These are phyloP conservation scores for Mastacembelus armatus DNA, from an alignment of 2,797 vertebrate species.

Conservation along the genomic window DNA sequence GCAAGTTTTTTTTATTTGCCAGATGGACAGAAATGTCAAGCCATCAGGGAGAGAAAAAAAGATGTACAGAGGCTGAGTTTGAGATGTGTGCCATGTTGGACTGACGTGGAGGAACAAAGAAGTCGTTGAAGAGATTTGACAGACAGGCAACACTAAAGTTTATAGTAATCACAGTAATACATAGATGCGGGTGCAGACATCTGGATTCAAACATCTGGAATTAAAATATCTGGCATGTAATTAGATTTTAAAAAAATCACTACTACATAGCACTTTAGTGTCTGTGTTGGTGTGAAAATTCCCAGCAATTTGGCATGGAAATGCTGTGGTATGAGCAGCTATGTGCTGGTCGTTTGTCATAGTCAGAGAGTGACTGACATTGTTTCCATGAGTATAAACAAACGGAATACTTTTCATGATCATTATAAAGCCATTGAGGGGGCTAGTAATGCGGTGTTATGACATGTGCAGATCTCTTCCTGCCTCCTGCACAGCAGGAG, in stretches of 20 bases:
- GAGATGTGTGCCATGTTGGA: constrained; percentile 53
- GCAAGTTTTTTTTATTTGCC: constrained; percentile 58
- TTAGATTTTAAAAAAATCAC: constrained; percentile 13
- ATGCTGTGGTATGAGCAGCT: neutral
- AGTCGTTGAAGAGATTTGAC: constrained; percentile 10
- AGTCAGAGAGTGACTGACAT: constrained; percentile 48
- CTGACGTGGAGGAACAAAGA: constrained; percentile 4
- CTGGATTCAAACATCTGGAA: constrained; percentile 57
- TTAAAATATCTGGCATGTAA: constrained; percentile 37
- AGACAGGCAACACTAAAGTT: constrained; percentile 8
- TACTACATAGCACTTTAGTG: constrained; percentile 6
- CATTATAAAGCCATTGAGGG: constrained; percentile 75
- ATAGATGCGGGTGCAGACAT: constrained; percentile 38
- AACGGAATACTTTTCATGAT: constrained; percentile 59
- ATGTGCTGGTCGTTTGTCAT: constrained; percentile 52
- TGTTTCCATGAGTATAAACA: constrained; percentile 73
- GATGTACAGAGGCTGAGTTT: constrained; percentile 43
- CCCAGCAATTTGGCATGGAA: constrained; percentile 25
- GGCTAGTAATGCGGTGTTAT: constrained; percentile 58
- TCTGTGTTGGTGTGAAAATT: constrained; percentile 28
- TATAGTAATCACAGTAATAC: constrained; percentile 35
- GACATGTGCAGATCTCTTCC: constrained; percentile 73
- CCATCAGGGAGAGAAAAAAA: constrained; percentile 18
- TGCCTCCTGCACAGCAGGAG: constrained; percentile 45
- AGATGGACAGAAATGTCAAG: constrained; percentile 56